Evolutionary conservation across 2,888 invertebrate genomes (phyloP).

Genomic region (Mechanitis mazaeus): DNA sequence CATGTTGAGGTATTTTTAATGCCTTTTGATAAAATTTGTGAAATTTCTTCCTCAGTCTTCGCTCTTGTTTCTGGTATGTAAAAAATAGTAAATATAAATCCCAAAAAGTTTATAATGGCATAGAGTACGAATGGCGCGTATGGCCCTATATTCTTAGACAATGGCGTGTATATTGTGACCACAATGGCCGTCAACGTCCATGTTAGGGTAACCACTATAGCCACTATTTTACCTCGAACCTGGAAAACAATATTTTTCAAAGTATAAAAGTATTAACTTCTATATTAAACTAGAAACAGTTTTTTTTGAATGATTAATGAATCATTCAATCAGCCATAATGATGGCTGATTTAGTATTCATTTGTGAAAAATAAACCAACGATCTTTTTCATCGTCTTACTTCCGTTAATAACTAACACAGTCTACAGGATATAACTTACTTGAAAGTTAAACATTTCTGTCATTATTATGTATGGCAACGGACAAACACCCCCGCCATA

Average conservation of each 20-base stretch:
- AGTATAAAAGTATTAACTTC: background rate
- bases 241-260: constrained; percentile 29
- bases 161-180: constrained; percentile 35
- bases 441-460: constrained; percentile 49
- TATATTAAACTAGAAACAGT: background rate
- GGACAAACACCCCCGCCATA: constrained; percentile 1
- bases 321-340: no score
- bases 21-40: constrained; percentile 18
- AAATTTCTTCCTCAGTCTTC: constrained; percentile 51
- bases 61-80: constrained; percentile 63
- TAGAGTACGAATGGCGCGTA: constrained; percentile 53
- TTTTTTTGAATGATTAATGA: background rate
- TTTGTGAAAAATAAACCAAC: no score
- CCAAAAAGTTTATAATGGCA: constrained; percentile 44
- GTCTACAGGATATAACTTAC: constrained; percentile 24
- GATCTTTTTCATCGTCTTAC: background rate
- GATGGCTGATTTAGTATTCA: no score
- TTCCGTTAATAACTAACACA: background rate
- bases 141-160: constrained; percentile 42
- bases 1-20: no score
- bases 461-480: constrained; percentile 40
- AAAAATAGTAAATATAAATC: constrained; percentile 43
- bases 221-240: constrained; percentile 50
- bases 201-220: constrained; percentile 38
- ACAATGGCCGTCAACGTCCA: constrained; percentile 44